These are phyloP conservation scores for Calonectris borealis DNA, from an alignment of 2,113 vertebrate species.

Conservation along the genomic window DNA sequence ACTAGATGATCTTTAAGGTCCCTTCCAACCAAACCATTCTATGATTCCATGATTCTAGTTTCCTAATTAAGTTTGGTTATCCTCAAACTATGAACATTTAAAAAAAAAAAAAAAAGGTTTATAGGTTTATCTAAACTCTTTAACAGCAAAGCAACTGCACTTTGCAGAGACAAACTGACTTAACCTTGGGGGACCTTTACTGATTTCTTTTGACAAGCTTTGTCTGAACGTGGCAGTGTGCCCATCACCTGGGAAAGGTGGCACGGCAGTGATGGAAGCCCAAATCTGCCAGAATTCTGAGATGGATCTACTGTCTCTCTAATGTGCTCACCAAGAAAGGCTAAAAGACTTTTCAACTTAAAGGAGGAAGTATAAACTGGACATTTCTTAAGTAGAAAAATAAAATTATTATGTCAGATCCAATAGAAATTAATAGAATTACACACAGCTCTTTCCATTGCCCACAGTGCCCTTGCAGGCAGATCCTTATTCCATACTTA, in stretches of 20 bases:
- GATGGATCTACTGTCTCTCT: not conserved
- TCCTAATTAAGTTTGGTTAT: not conserved
- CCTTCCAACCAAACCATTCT: not conserved
- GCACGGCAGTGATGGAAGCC: fast-evolving
- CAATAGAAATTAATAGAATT: not conserved
- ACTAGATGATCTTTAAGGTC: not conserved
- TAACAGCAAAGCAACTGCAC: not conserved
- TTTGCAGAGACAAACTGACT: not conserved
- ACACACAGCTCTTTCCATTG: not conserved
- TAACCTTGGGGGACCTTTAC: not conserved
- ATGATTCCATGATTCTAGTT: not conserved
- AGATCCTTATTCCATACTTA: not conserved
- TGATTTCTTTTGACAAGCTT: not conserved
- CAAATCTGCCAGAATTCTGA: not conserved
- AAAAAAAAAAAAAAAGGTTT: not conserved
- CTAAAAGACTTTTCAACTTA: not conserved
- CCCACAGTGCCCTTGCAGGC: not conserved
- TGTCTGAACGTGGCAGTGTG: not conserved
- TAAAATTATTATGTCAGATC: not conserved
- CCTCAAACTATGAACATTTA: not conserved
- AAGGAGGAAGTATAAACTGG: not conserved
- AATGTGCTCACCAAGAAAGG: not conserved
- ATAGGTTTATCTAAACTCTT: not conserved
- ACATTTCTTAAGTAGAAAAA: not conserved
- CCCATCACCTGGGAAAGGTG: not conserved